Base-by-base conservation (phyloP, 2,113 vertebrate genomes). In the Sinocyclocheilus anophthalmus region DNA sequence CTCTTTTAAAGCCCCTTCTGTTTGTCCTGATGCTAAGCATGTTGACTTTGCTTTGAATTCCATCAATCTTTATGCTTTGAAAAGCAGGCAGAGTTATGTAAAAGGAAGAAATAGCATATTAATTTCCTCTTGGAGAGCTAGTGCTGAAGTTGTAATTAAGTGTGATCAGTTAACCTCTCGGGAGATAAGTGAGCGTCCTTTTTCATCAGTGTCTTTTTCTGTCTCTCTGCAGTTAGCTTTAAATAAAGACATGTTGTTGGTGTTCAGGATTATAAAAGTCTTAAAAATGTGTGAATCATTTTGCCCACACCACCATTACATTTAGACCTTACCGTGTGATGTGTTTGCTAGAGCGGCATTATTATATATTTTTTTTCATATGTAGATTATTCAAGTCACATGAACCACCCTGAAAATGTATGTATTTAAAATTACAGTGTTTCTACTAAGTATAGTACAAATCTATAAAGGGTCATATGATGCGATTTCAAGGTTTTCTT, bases 121-220 rank as follows among this genome's bases (percentile, higher is more conserved):
- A 88, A 87, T 85, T 91, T 82, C 79, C 87, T 70, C 37, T 72
- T 48, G 12, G 55, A 84, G 88, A 90, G 82, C 80, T 83, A 69
- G 61, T 76, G 86, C 85, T 87, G 85, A 90, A 88, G 81, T 84
- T 90, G 88, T 92, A 91, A 92, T 92, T 90, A 91, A 86, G 85
- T 88, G 77, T 84, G 75, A 70, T 84, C 81, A 77, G 76, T 53
- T 83, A 86, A 76, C 86, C 84, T 86, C 84, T 75, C 30, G 76
- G 84, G 86, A 82, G 84, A 84, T 61, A 65, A 80, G 50, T 69
- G n/a, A 88, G 22, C 24, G 30, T 82, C 22, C 65, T 65, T 73
- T 39, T 55, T 61, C 26, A 24, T 72, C 37, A 45, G 42, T 30
- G 16, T 76, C 70, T 70, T 57, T 65, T 37, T 81, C 63, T 70